Conservation (phyloP, 2,797 vertebrate genomes). For the Phaenicophaeus curvirostris region DNA sequence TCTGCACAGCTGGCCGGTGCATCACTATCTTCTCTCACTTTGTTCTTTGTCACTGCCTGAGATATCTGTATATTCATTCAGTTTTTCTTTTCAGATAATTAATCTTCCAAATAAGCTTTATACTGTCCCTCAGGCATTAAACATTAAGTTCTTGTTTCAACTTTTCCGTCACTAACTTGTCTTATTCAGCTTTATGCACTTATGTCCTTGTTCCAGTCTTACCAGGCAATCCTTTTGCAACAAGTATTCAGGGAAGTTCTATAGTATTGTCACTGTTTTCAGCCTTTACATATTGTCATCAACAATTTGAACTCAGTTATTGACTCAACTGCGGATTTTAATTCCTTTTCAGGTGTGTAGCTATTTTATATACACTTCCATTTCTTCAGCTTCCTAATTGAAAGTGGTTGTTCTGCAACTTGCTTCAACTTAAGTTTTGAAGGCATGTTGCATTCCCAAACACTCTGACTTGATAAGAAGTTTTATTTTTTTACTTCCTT, state of each 20-base stretch:
- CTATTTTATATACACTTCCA: background rate
- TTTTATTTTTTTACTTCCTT: background rate
- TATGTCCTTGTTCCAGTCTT: background rate
- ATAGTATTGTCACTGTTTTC: background rate
- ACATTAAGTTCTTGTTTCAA: background rate
- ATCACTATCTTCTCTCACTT: background rate
- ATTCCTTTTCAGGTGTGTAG: background rate
- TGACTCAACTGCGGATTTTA: background rate
- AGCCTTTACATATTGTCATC: background rate
- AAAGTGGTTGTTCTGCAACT: background rate
- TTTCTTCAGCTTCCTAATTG: background rate
- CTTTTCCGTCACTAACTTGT: background rate
- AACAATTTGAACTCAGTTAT: background rate
- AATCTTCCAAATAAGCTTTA: background rate
- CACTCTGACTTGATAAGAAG: background rate
- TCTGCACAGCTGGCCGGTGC: background rate
- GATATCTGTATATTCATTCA: background rate
- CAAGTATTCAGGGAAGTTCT: background rate
- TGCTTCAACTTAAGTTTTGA: background rate
- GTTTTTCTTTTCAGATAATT: constrained; percentile 3
- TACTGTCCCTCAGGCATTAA: background rate
- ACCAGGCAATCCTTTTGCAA: background rate
- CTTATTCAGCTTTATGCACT: background rate
- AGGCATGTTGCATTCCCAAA: background rate
- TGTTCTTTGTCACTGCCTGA: background rate